Percentiles rank a stretch among this genome's conserved stretches.
These are phyloP conservation scores for Corapipo altera DNA, from an alignment of 2,113 vertebrate species.

Conservation along the genomic window DNA sequence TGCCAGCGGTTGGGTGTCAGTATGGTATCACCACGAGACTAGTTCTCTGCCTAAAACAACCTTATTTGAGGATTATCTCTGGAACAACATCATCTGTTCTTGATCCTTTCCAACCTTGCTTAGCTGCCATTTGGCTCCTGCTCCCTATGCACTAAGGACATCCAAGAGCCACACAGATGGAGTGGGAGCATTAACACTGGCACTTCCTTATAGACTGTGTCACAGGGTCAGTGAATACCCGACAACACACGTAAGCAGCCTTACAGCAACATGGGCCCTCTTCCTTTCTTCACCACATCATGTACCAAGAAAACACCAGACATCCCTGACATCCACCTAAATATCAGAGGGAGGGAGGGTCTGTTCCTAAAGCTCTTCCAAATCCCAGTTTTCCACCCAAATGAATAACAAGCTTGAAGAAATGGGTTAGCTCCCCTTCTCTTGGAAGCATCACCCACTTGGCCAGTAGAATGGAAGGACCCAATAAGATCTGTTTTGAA, in stretches of 20 bases:
- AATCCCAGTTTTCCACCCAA: background rate
- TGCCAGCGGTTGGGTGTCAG: background rate
- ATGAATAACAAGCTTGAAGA: background rate
- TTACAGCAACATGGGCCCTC: background rate
- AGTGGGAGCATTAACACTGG: background rate
- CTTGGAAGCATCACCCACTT: background rate
- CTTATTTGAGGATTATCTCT: background rate
- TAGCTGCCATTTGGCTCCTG: background rate
- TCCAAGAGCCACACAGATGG: rapidly evolving
- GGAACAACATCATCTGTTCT: background rate
- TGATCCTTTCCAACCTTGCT: background rate
- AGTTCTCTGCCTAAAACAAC: background rate
- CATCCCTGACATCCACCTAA: background rate
- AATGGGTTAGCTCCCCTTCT: background rate
- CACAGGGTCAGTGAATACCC: background rate
- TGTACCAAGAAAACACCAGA: background rate
- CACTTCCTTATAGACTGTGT: rapidly evolving
- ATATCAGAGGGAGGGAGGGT: background rate
- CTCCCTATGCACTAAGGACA: background rate
- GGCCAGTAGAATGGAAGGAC: background rate
- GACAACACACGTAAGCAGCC: background rate
- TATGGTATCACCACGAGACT: rapidly evolving
- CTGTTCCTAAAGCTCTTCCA: background rate
- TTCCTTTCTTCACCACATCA: background rate
- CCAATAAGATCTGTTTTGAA: background rate